Evolutionary conservation across 2,113 vertebrate genomes (phyloP), one percentile per base, ranked within the genome.

Genomic region (Oceanites oceanicus): DNA sequence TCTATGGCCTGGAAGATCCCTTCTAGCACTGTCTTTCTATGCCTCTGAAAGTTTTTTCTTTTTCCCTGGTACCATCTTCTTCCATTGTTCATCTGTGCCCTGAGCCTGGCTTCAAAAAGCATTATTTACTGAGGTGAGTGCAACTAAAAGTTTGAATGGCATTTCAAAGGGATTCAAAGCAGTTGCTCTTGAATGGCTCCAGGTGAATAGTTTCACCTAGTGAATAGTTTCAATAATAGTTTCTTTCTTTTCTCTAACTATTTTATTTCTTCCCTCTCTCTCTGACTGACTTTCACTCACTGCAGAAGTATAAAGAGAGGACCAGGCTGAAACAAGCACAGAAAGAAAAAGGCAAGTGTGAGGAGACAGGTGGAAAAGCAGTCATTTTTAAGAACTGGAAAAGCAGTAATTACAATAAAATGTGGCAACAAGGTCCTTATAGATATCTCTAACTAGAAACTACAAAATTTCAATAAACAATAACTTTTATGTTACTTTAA

Each of bases 161-260:
- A 79, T 78, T 96, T 96, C 78, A 92, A 85, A 81, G 34, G 59
- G 30, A 94, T 84, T 93, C 81, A 90, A 90, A 92, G 38, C 29
- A 75, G 56, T 63, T 86, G 19, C 8, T 72, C 32, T 59, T 45
- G 34, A 92, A 78, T 86, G 29, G 74, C 74, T 90, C n/a, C 78
- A 92, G 82, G 82, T 96, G 86, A 93, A 86, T 29, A 86, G 63
- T 47, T 94, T 93, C 59, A 84, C 72, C 40, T 20, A 65, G 59
- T 89, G 80, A 95, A 80, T 59, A 87, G 40, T 68, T 95, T 71
- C 74, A 87, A 77, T 8, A 94, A 82, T 5, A 90, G 50, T 55
- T 77, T 90, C 13, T 52, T 90, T 92, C 45, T 90, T 86, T 92
- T 86, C 44, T 65, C 19, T 68, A 75, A 67, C 32, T 56, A 86